Conservation (phyloP, 2,888 invertebrate genomes). For the Myathropa florea region DNA sequence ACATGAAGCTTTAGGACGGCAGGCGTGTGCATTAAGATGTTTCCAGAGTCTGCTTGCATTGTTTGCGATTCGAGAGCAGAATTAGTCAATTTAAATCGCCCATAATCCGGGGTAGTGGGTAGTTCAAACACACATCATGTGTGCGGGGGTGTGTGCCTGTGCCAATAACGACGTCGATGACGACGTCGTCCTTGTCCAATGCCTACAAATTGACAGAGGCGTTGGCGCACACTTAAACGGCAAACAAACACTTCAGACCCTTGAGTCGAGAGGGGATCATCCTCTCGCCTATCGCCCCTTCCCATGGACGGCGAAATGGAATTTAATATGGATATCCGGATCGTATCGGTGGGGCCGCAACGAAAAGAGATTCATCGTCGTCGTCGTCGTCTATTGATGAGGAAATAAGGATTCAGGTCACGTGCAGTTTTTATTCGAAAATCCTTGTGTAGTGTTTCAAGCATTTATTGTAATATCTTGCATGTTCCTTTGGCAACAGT, state of each 20-base stretch:
- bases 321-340: constrained; percentile 62
- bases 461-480: constrained; percentile 46
- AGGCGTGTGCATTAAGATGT: constrained; percentile 38
- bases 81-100: constrained; percentile 55
- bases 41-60: constrained; percentile 10
- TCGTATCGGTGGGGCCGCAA: constrained; percentile 29
- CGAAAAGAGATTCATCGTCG: constrained; percentile 41
- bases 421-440: constrained; percentile 72
- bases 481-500: constrained; percentile 45
- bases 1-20: constrained; percentile 16
- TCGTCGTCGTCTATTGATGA: constrained; percentile 59
- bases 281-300: neutral
- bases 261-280: constrained; percentile 21
- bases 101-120: constrained; percentile 33
- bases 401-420: constrained; percentile 72
- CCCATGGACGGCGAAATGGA: neutral
- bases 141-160: constrained; percentile 26
- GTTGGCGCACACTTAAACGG: constrained; percentile 47
- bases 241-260: constrained; percentile 47
- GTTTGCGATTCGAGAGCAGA: constrained; percentile 44
- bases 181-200: constrained; percentile 32
- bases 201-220: constrained; percentile 30
- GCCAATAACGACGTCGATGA: constrained; percentile 24
- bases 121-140: constrained; percentile 1
- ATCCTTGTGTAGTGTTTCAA: constrained; percentile 60